A percentile compares a stretch with the other conserved stretches of the same genome.
Conservation (phyloP, 2,797 vertebrate species). For the Peromyscus nudipes region DNA sequence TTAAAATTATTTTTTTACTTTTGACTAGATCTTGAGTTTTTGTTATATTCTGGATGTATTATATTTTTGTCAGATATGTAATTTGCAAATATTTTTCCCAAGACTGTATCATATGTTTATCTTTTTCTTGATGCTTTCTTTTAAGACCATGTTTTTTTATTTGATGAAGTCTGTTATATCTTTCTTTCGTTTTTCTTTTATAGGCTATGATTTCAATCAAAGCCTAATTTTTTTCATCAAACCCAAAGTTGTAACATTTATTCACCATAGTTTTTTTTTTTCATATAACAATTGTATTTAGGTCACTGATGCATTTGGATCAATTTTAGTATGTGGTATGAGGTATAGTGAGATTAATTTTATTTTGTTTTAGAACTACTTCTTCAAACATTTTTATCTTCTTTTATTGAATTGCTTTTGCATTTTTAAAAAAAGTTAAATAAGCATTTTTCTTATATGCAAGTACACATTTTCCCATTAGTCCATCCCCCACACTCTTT, state of each 20-base stretch:
- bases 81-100: neutral
- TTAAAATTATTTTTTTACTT: slow-evolving; percentile 1
- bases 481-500: neutral
- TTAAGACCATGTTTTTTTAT: neutral
- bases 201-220: slow-evolving; percentile 11
- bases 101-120: neutral
- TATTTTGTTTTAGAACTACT: neutral
- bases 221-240: neutral
- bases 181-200: neutral
- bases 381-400: neutral
- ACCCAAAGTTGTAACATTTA: neutral
- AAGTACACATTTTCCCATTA: neutral
- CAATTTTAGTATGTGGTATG: neutral
- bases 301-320: slow-evolving; percentile 11
- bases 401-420: slow-evolving; percentile 24
- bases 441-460: neutral
- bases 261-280: neutral
- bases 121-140: neutral
- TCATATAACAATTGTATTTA: neutral
- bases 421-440: neutral
- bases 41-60: neutral
- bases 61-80: neutral
- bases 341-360: neutral
- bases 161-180: neutral
- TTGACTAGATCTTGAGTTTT: slow-evolving; percentile 24